Conservation (phyloP, 2,113 vertebrate species). For the Arvicanthis niloticus region DNA sequence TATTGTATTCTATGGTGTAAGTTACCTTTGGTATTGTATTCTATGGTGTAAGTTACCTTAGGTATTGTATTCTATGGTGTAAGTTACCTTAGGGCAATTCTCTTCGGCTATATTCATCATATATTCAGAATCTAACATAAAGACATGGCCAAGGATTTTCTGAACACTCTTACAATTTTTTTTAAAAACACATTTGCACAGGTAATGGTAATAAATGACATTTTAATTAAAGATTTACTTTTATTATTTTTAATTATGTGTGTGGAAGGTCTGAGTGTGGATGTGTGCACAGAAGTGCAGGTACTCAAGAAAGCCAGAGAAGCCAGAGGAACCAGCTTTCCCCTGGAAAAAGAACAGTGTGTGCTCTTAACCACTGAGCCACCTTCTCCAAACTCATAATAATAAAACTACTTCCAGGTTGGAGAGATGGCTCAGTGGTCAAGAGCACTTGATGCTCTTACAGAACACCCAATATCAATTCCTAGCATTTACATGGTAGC, state of each 20-base stretch:
- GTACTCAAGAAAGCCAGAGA: background rate
- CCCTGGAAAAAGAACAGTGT: background rate
- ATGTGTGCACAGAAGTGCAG: background rate
- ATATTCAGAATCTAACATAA: background rate
- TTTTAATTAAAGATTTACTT: background rate
- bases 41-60: too few relatives aligned
- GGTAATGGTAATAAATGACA: slow-evolving; percentile 25
- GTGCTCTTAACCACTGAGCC: background rate
- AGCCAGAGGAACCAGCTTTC: background rate
- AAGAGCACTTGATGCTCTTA: background rate
- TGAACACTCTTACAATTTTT: background rate
- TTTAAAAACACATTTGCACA: background rate
- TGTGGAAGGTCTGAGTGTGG: background rate
- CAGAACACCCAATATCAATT: background rate
- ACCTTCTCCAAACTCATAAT: background rate
- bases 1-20: background rate
- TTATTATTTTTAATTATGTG: background rate
- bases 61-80: background rate
- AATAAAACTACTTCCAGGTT: background rate
- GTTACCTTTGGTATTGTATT: background rate
- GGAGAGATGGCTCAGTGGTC: background rate
- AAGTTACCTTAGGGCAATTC: background rate
- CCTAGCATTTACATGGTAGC: too few relatives aligned
- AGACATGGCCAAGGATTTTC: slow-evolving; percentile 24
- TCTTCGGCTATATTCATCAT: background rate